These are phyloP conservation scores for Eupithecia inturbata DNA, from an alignment of 2,888 invertebrate genomes.

Conservation along the genomic window DNA sequence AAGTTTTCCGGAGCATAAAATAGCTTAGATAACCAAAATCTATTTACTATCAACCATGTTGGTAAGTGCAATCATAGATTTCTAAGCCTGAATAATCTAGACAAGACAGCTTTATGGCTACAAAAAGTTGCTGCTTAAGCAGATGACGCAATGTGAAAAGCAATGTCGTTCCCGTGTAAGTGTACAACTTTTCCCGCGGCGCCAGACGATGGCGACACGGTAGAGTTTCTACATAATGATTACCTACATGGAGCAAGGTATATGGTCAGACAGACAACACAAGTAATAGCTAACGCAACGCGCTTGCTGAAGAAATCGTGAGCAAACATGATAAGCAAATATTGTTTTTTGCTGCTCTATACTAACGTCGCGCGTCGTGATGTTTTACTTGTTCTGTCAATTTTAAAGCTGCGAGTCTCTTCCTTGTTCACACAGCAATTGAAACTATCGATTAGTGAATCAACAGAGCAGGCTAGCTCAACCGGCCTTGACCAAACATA, in stretches of 20 bases:
- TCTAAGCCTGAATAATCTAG: conserved; percentile 1
- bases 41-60: background rate
- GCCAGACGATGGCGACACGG: conserved; percentile 59
- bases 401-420: conserved; percentile 53
- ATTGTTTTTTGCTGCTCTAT: conserved; percentile 47
- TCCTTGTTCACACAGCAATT: conserved; percentile 75
- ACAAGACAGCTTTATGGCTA: conserved; percentile 54
- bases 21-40: background rate
- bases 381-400: conserved; percentile 55
- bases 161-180: conserved; percentile 63
- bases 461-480: conserved; percentile 50
- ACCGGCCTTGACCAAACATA: conserved; percentile 58
- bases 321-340: conserved; percentile 46
- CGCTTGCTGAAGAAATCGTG: conserved; percentile 43
- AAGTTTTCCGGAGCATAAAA: background rate
- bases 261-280: conserved; percentile 44
- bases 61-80: background rate
- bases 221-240: conserved; percentile 73
- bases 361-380: conserved; percentile 48
- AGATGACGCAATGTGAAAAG: conserved; percentile 73
- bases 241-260: conserved; percentile 47
- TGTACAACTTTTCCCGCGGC: conserved; percentile 70
- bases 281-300: conserved; percentile 35
- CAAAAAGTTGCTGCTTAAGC: conserved; percentile 58
- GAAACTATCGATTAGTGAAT: conserved; percentile 74